These are phyloP conservation scores for Varecia variegata DNA, from an alignment of 2,797 vertebrate species.

Conservation along the genomic window DNA sequence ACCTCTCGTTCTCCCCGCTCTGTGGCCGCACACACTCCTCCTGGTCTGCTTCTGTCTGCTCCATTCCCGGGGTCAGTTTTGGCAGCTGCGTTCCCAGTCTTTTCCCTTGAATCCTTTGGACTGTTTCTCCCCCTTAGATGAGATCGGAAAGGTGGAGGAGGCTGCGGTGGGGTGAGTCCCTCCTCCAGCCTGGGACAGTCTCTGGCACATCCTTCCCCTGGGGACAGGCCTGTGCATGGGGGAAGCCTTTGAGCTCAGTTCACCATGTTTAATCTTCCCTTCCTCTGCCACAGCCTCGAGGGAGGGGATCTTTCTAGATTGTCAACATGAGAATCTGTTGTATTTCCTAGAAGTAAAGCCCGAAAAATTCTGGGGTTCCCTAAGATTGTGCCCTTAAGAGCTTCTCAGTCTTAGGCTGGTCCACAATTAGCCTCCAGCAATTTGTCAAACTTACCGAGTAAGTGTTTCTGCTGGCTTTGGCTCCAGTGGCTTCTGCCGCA, in stretches of 20 bases:
- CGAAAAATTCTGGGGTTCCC: not conserved
- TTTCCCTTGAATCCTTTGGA: not conserved
- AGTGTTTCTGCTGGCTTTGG: not conserved
- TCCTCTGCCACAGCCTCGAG: accelerated
- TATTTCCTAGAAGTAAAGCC: not conserved
- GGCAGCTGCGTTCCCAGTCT: not conserved
- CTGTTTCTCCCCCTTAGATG: not conserved
- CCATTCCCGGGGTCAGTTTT: not conserved
- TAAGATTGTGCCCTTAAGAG: not conserved
- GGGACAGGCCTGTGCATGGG: not conserved
- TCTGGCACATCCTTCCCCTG: not conserved
- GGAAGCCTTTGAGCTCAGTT: not conserved
- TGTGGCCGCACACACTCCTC: not conserved
- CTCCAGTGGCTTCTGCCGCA: not conserved
- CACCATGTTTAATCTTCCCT: not conserved
- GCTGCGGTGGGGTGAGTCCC: not conserved
- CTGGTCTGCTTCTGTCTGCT: not conserved
- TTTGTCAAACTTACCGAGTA: not conserved
- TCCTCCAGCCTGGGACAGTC: too few species aligned
- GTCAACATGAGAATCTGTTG: not conserved
- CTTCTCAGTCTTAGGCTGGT: not conserved
- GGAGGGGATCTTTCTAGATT: not conserved
- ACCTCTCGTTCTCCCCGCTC: too few species aligned
- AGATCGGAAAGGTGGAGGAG: not conserved
- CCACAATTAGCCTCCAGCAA: not conserved